These are phyloP conservation scores for Struthio camelus DNA, from an alignment of 2,113 vertebrate species.

Conservation along the genomic window DNA sequence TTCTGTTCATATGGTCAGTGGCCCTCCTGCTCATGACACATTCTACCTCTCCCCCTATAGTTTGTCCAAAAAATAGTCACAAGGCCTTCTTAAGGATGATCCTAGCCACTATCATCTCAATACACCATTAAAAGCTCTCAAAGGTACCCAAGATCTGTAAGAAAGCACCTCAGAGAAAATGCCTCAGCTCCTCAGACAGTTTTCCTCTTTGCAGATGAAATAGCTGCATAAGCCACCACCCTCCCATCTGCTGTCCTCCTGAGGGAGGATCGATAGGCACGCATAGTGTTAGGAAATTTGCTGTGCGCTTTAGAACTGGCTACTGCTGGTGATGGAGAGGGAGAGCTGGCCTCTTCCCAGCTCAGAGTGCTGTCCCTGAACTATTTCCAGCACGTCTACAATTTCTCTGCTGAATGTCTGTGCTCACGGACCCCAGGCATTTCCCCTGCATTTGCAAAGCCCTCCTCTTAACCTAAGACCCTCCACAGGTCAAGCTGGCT, in stretches of 20 bases:
- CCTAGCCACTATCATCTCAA: not conserved
- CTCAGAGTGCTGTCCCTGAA: accelerated
- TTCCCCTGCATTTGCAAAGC: not conserved
- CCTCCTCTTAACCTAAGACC: not conserved
- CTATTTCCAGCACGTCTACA: not conserved
- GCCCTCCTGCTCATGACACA: not conserved
- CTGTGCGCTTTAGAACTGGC: not conserved
- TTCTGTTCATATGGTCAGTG: not conserved
- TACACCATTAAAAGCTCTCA: not conserved
- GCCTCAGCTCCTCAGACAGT: not conserved
- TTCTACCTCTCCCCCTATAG: not conserved
- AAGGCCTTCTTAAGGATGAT: not conserved
- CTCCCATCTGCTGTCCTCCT: not conserved
- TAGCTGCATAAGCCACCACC: not conserved
- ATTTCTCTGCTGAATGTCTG: not conserved
- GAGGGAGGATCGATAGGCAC: accelerated
- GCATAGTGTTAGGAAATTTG: not conserved
- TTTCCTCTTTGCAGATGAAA: not conserved
- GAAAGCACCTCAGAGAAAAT: not conserved
- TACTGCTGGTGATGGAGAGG: not conserved
- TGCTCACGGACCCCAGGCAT: not conserved
- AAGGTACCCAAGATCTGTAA: not conserved
- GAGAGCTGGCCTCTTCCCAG: not conserved
- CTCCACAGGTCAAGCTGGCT: conserved; percentile 3
- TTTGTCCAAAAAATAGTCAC: not conserved